Evolutionary conservation across 2,888 invertebrate species (phyloP), one percentile per base, ranked within the genome.

Genomic region (Erebia palarica): DNA sequence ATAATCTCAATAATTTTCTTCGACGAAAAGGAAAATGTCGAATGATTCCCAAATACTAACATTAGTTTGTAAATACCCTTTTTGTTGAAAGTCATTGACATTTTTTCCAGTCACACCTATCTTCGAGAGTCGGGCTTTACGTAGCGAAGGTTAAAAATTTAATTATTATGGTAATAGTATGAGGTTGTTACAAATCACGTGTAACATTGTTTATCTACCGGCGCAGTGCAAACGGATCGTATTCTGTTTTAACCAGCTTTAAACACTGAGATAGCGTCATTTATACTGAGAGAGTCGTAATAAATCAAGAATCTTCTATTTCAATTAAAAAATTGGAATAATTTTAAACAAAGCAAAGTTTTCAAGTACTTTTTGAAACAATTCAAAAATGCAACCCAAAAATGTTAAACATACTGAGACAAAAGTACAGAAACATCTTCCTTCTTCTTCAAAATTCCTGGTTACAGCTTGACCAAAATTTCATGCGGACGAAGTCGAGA

Each of bases 151-250:
- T 61, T 47, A 47, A 61, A 18, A 44, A 61, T 13, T 11, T 44
- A 5, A 61, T 61, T 61, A 16, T 61, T 18, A 47, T 47, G 18
- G 61, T 61, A 61, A 61, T 47, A 18, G 42, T n/a, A n/a, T 47
- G 44, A 61, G 18, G 61, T 44, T 18, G 44, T 9, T 16, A 13
- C 16, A 10, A 10, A n/a, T 61, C 61, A 44, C 61, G 61, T 61
- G 61, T 44, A 42, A 11, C 44, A 7, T 18, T 47, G 61, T 61
- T 61, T 44, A 18, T 61, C 61, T 18, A 7, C 42, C 60, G 58
- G 9, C 16, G 61, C 47, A 18, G 16, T 14, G 47, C 47, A 16
- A 42, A 18, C 61, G 13, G 61, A 44, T 60, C 60, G 42, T 16
- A 60, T 60, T 60, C n/a, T 60, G 42, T 44, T 14, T 9, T n/a